Conservation (phyloP, 2,113 vertebrate species). For the Donacobius atricapilla region DNA sequence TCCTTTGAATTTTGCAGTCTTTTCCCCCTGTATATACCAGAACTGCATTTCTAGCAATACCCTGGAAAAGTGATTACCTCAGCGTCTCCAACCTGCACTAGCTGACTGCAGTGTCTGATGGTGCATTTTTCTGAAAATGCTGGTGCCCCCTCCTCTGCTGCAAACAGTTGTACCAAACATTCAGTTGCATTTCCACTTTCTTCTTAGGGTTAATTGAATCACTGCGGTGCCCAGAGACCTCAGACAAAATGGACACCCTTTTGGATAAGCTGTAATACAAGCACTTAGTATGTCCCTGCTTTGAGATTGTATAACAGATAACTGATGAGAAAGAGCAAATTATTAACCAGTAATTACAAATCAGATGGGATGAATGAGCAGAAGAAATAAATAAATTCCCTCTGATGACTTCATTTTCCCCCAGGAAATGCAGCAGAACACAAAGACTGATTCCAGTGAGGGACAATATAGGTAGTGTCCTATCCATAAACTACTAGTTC, state of each 20-base stretch:
- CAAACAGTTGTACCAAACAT: not conserved
- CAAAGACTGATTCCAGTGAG: not conserved
- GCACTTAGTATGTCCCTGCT: not conserved
- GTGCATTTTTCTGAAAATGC: not conserved
- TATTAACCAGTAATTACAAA: not conserved
- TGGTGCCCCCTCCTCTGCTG: not conserved
- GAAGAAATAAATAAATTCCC: not conserved
- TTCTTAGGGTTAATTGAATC: not conserved
- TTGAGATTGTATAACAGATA: not conserved
- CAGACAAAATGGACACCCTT: not conserved
- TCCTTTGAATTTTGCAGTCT: not conserved
- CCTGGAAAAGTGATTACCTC: not conserved
- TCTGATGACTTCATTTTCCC: not conserved
- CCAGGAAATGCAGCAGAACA: not conserved
- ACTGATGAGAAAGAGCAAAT: not conserved
- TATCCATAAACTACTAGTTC: not conserved
- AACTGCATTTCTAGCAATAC: slow-evolving; percentile 21
- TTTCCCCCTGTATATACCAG: not conserved
- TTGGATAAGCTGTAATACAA: not conserved
- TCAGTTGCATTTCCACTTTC: not conserved
- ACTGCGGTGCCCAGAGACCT: not conserved
- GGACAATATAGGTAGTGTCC: not conserved
- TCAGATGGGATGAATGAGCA: not conserved
- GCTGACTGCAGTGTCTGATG: not conserved
- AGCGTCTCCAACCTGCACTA: not conserved